Base-by-base conservation (phyloP, 2,797 vertebrate species). In the Meriones psammophilus region DNA sequence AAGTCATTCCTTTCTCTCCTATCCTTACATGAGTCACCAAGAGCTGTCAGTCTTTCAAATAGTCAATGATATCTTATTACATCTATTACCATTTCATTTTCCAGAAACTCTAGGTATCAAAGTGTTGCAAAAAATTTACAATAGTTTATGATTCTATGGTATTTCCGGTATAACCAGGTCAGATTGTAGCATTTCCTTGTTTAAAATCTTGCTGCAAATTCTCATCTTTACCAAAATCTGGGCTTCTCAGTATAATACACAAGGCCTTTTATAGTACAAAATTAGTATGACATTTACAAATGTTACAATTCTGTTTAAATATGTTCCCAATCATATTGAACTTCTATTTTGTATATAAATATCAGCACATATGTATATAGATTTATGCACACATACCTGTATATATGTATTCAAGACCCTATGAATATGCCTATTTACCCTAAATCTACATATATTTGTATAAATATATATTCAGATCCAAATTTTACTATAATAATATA, bases 21-120 rank as follows among this genome's bases (percentile, higher is more conserved):
- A 50, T 46, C 18, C 28, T 18, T 87, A 96, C 95, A 92, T 88
- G 56, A 69, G 89, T 93, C 83, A 96, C 28, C 56, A 68, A 88
- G 54, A 15, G 0, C n/a, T 81, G 14, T 58, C 39, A 77, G 36
- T 78, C 20, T 89, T 10, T 80, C 74, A 85, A 6, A 88, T 28
- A 50, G 10, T 20, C 4, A 77, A 56, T 94, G 26, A 9, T 46
- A 56, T 92, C 90, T 42, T 36, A 74, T 95, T 24, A 88, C n/a
- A 28, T 83, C 30, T 54, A 73, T 5, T 50, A 60, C 1, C 1
- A 39, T 73, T 50, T 88, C 4, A 74, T 88, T 74, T 92, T 73
- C 39, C 83, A 93, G 46, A 26, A 85, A 85, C 18, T 46, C 13
- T 3, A 80, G 13, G 4, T 89, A 22, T 89, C 78, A 74, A 83